Base-by-base conservation (phyloP, 1,140 invertebrate genomes). In the Mamestra configurata region DNA sequence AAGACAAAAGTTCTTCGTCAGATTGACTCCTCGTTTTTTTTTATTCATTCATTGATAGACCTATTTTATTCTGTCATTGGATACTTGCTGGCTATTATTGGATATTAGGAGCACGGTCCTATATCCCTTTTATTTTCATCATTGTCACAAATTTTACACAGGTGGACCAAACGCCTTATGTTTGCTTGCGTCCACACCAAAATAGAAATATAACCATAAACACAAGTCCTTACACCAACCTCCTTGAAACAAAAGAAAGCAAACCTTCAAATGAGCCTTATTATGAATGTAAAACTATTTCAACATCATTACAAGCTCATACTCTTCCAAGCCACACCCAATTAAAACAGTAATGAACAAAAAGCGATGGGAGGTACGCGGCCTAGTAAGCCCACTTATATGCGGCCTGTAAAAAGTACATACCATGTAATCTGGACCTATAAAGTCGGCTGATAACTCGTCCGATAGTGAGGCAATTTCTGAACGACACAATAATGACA, bases 401-500 rank as follows among this genome's bases (percentile, higher is more conserved):
- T 77, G 53, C 75, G 57, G 57, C 51, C 24, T 79, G 59, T 81
- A 81, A 79, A 43, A 84, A 59, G 68, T 82, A 81, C 77, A 80
- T 84, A 90, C 82, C 87, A 88, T 94, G 85, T 92, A 94, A 94
- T 94, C 92, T 92, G 84, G 82, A 86, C 88, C 92, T 94, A 93
- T 93, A 93, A 94, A 93, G 80, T 84, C 59, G 70, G 77, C 88
- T 93, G 93, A 93, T 94, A 92, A 88, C 89, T 91, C 89, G 84
- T 90, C 89, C 89, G 93, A 94, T 94, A 94, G 92, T 92, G 85
- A 86, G 90, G 92, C 90, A 94, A 94, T 94, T 94, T 93, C 91
- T 90, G 90, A 89, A 88, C 91, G 90, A 90, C 91, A 90, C 87
- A 83, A 84, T 94, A 94, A 94, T 94, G 93, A 94, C 93, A 94